Percentiles rank a stretch among this genome's conserved stretches.
Evolutionary conservation across 2,113 vertebrate genomes (phyloP).

Genomic region (Triplophysa siluroides): DNA sequence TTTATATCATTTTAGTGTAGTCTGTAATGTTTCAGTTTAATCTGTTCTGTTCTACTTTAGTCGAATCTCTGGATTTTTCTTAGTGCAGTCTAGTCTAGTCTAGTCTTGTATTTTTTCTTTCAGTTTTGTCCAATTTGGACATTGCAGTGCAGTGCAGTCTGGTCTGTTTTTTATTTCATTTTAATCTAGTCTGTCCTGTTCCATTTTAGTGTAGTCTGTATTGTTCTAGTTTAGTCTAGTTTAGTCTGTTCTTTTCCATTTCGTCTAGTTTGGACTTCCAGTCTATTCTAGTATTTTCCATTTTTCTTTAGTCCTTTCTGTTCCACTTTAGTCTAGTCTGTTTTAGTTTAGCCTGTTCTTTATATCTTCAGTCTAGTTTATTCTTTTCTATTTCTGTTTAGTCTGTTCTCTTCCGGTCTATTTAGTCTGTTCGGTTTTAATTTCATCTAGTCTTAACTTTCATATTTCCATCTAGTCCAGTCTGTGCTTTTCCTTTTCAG

Average conservation of each 20-base stretch:
- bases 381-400: too few relatives aligned
- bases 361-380: too few relatives aligned
- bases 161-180: background rate
- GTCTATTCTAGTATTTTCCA: too few relatives aligned
- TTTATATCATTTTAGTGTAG: background rate
- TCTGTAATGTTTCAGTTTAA: background rate
- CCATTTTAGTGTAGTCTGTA: too few relatives aligned
- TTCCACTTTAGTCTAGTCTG: too few relatives aligned
- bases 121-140: background rate
- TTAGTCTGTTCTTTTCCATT: too few relatives aligned
- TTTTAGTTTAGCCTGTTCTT: too few relatives aligned
- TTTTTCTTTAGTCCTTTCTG: too few relatives aligned
- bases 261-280: too few relatives aligned
- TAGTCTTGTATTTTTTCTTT: background rate
- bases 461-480: background rate
- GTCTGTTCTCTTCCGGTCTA: too few relatives aligned
- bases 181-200: too few relatives aligned
- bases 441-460: background rate
- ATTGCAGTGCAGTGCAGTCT: background rate
- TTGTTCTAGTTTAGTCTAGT: too few relatives aligned
- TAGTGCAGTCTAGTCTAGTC: background rate
- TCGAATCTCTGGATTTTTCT: background rate
- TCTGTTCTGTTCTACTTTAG: background rate
- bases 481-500: background rate
- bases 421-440: background rate